These are phyloP conservation scores for Hemicordylus capensis DNA, from an alignment of 2,113 vertebrate species.

Conservation along the genomic window DNA sequence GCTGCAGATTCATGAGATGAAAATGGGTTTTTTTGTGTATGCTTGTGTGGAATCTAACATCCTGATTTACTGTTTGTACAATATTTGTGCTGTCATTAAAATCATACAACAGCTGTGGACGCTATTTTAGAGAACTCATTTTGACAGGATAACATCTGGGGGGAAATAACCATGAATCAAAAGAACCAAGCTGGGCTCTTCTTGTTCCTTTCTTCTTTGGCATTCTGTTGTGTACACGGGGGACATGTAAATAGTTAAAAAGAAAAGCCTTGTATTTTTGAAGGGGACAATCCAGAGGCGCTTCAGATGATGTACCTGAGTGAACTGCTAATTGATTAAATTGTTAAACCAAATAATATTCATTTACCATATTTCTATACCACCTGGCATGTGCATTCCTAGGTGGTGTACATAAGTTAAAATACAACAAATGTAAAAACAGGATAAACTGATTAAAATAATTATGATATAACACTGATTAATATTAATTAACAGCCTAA, in stretches of 20 bases:
- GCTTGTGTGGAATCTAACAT: background rate
- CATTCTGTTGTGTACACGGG: background rate
- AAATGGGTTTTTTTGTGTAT: background rate
- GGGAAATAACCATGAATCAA: background rate
- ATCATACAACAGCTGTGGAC: background rate
- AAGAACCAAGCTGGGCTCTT: background rate
- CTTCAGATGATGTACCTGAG: background rate
- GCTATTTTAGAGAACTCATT: background rate
- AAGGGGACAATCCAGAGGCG: background rate
- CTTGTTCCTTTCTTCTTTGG: background rate
- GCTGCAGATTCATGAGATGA: background rate
- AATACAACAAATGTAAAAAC: too few relatives aligned
- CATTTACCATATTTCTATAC: too few relatives aligned
- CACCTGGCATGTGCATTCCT: too few relatives aligned
- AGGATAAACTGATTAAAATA: too few relatives aligned
- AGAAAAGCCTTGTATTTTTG: background rate
- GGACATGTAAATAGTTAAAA: background rate
- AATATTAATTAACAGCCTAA: too few relatives aligned
- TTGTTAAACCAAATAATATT: background rate
- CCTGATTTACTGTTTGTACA: constrained; percentile 13
- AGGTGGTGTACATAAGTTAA: too few relatives aligned
- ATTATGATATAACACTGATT: too few relatives aligned
- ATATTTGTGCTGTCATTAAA: constrained; percentile 16
- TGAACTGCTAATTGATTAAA: background rate
- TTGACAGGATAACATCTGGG: constrained; percentile 16